A percentile compares a stretch with the other conserved stretches of the same genome.
phyloP scores from a whole-genome alignment of 2,113 vertebrate genomes.

The Alligator mississippiensis region DNA sequence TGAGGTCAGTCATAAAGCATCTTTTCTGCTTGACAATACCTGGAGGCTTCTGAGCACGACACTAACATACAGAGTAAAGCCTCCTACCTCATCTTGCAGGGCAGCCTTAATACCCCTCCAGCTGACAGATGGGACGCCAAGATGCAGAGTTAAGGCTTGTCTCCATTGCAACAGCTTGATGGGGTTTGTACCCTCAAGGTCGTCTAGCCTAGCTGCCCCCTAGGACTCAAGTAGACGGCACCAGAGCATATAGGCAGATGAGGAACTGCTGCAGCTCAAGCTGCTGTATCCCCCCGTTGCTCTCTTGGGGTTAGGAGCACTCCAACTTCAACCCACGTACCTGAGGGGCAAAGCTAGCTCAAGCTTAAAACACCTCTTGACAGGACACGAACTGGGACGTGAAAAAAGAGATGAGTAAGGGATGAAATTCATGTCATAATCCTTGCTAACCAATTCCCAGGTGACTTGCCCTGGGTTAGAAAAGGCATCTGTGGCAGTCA shows the following conservation, averaged over 20 bases:
- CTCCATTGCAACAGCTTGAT: background rate
- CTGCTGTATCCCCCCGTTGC: background rate
- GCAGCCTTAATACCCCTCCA: background rate
- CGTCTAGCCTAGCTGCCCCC: background rate
- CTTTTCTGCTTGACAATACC: no score
- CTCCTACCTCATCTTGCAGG: background rate
- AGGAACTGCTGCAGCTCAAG: background rate
- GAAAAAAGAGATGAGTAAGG: no score
- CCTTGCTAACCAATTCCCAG: background rate
- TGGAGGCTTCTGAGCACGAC: background rate
- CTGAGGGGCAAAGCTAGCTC: background rate
- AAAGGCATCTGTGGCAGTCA: background rate
- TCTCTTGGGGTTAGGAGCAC: fast-evolving
- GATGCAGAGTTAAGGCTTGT: background rate
- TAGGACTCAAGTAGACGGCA: no score
- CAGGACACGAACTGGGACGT: no score
- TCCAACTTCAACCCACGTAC: background rate
- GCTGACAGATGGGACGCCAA: background rate
- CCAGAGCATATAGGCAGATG: background rate
- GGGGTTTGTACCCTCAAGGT: background rate
- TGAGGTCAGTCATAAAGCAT: no score
- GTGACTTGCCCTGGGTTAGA: background rate
- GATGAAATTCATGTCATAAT: no score
- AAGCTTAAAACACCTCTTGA: no score
- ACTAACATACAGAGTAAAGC: background rate